Conservation (phyloP, 2,888 invertebrate species). For the Netelia fuscicornis region DNA sequence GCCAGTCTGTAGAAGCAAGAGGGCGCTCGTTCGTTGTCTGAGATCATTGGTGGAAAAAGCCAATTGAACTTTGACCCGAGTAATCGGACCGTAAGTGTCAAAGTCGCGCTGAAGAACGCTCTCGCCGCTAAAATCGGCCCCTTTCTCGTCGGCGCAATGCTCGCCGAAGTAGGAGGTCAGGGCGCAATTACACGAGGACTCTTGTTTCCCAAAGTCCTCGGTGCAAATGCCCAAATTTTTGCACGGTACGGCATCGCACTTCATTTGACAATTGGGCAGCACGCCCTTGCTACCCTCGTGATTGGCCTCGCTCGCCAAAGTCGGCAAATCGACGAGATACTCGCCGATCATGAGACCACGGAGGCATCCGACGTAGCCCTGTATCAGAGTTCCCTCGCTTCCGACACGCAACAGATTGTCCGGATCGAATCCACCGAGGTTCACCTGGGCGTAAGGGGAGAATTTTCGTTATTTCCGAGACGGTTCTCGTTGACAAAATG, state of each 20-base stretch:
- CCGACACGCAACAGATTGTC: conserved; percentile 89
- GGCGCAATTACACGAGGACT: conserved; percentile 95
- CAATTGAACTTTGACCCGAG: conserved; percentile 92
- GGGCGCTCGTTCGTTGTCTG: conserved; percentile 91
- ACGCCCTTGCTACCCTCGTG: conserved; percentile 91
- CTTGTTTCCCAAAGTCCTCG: conserved; percentile 94
- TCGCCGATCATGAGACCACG: conserved; percentile 94
- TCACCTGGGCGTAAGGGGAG: conserved; percentile 84
- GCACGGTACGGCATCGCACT: conserved; percentile 95
- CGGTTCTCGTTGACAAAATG: neutral
- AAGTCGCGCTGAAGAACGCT: conserved; percentile 93
- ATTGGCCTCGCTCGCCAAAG: conserved; percentile 89
- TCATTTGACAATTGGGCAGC: conserved; percentile 93
- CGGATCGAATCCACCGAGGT: conserved; percentile 94
- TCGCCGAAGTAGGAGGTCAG: conserved; percentile 96
- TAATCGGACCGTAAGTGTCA: conserved; percentile 89
- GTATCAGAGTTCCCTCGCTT: conserved; percentile 86
- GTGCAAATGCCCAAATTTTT: conserved; percentile 95
- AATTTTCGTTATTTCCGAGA: no score
- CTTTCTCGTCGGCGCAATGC: conserved; percentile 94
- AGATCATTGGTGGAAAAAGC: conserved; percentile 94
- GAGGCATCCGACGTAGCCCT: conserved; percentile 94
- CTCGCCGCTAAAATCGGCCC: conserved; percentile 95
- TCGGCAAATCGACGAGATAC: conserved; percentile 91
- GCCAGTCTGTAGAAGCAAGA: conserved; percentile 93